Evolutionary conservation across 2,888 invertebrate genomes (phyloP).

Genomic region (Diaprepes abbreviatus): DNA sequence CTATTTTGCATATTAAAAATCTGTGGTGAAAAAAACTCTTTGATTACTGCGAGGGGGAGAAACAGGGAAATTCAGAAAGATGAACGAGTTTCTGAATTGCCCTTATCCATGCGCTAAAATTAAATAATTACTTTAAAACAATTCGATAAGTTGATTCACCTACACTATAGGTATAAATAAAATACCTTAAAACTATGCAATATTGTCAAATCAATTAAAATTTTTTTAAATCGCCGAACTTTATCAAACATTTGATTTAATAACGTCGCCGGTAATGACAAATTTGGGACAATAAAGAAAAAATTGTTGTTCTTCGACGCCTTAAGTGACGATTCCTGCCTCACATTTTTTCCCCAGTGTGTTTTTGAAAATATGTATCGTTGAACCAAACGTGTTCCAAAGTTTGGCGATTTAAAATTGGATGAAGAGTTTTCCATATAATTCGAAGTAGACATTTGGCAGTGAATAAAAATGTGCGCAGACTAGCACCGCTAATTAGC

Average conservation of each 20-base stretch:
- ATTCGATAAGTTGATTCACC: background rate
- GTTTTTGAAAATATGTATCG: too few species aligned
- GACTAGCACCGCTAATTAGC: slow-evolving; percentile 56
- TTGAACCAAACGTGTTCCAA: background rate
- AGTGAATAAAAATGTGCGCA: slow-evolving; percentile 56
- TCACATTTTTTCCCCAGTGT: too few species aligned
- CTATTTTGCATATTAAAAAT: slow-evolving; percentile 7
- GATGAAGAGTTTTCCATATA: slow-evolving; percentile 38
- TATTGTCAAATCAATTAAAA: slow-evolving; percentile 31
- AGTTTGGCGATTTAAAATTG: slow-evolving; percentile 3
- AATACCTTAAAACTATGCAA: slow-evolving; percentile 12
- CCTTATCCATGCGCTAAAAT: slow-evolving; percentile 15
- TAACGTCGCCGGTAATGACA: too few species aligned
- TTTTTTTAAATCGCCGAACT: slow-evolving; percentile 11
- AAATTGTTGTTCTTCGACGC: too few species aligned
- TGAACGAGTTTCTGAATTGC: background rate
- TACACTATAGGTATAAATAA: slow-evolving; percentile 21
- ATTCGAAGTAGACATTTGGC: slow-evolving; percentile 55
- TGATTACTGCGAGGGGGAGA: background rate
- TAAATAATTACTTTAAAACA: background rate
- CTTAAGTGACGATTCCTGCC: too few species aligned
- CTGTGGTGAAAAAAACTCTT: background rate
- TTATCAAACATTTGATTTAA: background rate
- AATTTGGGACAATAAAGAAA: too few species aligned
- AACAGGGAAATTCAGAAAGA: background rate